These are phyloP conservation scores for Falco berigora DNA, from an alignment of 2,797 vertebrate species.

Conservation along the genomic window DNA sequence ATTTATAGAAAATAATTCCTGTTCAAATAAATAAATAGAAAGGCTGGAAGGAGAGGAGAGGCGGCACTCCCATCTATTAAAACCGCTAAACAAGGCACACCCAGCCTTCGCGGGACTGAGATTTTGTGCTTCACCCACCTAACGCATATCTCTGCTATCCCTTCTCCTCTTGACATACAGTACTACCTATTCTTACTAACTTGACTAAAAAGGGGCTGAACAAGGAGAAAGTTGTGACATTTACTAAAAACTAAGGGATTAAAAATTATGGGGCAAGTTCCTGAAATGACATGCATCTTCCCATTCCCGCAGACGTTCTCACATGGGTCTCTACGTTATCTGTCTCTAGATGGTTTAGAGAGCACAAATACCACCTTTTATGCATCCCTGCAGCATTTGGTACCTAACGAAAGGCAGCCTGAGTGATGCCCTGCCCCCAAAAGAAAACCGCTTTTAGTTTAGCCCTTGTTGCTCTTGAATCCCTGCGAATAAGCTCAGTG, in stretches of 20 bases:
- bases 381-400: fast-evolving
- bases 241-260: not conserved
- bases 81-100: not conserved
- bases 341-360: not conserved
- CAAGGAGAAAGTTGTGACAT: not conserved
- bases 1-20: not conserved
- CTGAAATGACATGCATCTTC: not conserved
- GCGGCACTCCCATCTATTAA: not conserved
- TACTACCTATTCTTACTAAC: not conserved
- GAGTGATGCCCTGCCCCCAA: not conserved
- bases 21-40: not conserved
- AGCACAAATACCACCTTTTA: not conserved
- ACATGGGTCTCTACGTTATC: fast-evolving
- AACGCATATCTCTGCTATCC: not conserved
- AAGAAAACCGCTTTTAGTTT: not conserved
- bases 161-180: not conserved
- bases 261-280: not conserved
- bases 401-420: not conserved
- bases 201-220: not conserved
- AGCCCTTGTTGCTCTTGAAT: not conserved
- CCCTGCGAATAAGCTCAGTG: fast-evolving
- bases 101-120: not conserved
- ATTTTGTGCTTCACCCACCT: not conserved
- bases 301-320: fast-evolving
- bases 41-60: not conserved